Percentiles rank a stretch among this genome's conserved stretches.
phyloP scores from a whole-genome alignment of 2,113 vertebrate genomes.

The Xiphophorus hellerii region DNA sequence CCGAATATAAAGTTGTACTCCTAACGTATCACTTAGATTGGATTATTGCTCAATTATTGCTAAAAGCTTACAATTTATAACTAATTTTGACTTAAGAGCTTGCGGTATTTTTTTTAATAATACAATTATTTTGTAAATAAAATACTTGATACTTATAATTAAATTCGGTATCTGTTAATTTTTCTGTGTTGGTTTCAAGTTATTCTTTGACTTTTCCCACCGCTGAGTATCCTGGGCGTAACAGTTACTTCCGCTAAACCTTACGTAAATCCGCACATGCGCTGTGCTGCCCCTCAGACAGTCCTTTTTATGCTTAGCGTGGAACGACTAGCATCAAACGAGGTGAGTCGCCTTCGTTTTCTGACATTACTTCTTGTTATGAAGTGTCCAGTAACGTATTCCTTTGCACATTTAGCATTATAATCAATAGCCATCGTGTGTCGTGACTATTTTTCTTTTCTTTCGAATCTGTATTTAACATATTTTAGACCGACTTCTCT shows the following conservation, averaged over 20 bases:
- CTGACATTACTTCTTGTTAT: neutral
- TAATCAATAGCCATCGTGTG: rapidly evolving
- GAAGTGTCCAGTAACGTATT: rapidly evolving
- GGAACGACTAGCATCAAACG: slow-evolving; percentile 75
- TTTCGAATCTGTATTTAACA: rapidly evolving
- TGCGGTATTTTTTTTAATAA: too few relatives aligned
- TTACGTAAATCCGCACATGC: slow-evolving; percentile 74
- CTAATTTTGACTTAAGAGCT: too few relatives aligned
- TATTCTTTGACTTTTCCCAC: too few relatives aligned
- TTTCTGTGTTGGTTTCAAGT: too few relatives aligned
- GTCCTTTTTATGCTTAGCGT: slow-evolving; percentile 77
- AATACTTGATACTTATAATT: too few relatives aligned
- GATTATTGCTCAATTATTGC: too few relatives aligned
- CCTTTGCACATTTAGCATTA: rapidly evolving
- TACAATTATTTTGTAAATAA: too few relatives aligned
- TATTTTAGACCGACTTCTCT: slow-evolving; percentile 15
- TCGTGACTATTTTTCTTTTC: neutral
- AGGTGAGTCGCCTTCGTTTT: slow-evolving; percentile 70
- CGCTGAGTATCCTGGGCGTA: neutral
- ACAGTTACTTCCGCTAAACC: neutral
- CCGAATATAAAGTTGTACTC: neutral
- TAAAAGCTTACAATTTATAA: too few relatives aligned
- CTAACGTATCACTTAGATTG: neutral
- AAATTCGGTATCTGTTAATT: too few relatives aligned
- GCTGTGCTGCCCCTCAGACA: slow-evolving; percentile 27